Conservation (phyloP, 2,113 vertebrate genomes). For the Leucosticte australis region DNA sequence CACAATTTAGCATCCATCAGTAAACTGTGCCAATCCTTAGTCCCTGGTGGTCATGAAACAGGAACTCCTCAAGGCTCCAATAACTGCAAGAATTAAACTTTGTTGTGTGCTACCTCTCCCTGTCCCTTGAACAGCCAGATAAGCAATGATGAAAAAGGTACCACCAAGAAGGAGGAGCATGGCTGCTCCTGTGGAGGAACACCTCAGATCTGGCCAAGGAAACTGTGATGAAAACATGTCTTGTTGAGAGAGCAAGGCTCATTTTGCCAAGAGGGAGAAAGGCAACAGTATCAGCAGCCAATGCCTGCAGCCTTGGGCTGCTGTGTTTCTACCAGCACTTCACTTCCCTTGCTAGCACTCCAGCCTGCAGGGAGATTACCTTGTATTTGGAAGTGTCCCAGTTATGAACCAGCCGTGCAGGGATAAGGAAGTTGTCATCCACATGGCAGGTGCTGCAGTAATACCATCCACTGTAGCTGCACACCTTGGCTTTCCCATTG, state of each 20-base stretch:
- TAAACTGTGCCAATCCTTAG: neutral
- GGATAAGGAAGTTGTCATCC: conserved; percentile 94
- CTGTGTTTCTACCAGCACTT: neutral
- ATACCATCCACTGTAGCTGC: conserved; percentile 98
- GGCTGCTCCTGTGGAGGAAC: neutral
- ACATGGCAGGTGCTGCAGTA: conserved; percentile 93
- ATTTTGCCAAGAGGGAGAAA: neutral
- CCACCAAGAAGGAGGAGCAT: neutral
- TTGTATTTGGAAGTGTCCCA: conserved; percentile 97
- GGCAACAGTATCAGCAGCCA: neutral
- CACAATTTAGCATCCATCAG: neutral
- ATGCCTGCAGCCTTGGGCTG: neutral
- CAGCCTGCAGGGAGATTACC: conserved; percentile 70
- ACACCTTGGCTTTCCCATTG: conserved; percentile 93
- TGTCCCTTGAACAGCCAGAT: neutral
- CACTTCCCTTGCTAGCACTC: neutral
- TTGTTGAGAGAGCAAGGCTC: accelerated
- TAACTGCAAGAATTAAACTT: neutral
- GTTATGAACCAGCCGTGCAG: conserved; percentile 94
- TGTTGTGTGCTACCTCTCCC: neutral
- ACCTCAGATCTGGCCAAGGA: neutral
- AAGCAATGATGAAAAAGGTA: neutral
- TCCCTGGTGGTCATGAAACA: neutral
- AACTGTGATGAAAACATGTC: neutral
- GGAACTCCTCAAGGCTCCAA: neutral